Conservation (phyloP, 1,140 invertebrate species). For the Eriocheir sinensis region DNA sequence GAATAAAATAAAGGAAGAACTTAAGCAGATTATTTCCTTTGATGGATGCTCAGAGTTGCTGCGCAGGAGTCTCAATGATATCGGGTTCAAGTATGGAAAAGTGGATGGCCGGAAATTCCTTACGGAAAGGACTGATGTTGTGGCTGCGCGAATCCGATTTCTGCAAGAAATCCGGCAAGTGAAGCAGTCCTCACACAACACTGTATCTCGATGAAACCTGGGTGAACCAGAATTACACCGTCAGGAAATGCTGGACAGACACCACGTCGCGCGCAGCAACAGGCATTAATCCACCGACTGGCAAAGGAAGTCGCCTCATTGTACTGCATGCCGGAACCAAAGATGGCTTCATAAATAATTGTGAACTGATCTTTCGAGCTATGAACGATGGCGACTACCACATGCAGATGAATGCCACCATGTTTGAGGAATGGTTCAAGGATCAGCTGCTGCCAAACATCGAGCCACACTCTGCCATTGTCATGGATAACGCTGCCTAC, state of each 20-base stretch:
- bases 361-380: not conserved
- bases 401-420: not conserved
- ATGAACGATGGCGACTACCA: conserved; percentile 11
- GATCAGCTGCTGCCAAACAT: conserved; percentile 35
- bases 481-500: conserved; percentile 57
- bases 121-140: conserved; percentile 33
- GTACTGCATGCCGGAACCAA: conserved; percentile 27
- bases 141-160: not conserved
- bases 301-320: not conserved
- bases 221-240: not conserved
- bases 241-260: conserved; percentile 33
- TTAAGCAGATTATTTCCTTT: not conserved
- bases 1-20: conserved; percentile 50
- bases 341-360: conserved; percentile 1
- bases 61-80: not conserved
- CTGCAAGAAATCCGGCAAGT: not conserved
- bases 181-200: not conserved
- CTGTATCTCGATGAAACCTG: conserved; percentile 44
- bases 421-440: conserved; percentile 48
- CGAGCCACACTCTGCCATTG: not conserved
- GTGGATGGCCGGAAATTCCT: not conserved
- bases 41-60: not conserved
- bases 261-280: not conserved
- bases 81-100: conserved; percentile 19
- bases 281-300: not conserved